Evolutionary conservation across 2,888 invertebrate genomes (phyloP).

Genomic region (Macaria liturata): DNA sequence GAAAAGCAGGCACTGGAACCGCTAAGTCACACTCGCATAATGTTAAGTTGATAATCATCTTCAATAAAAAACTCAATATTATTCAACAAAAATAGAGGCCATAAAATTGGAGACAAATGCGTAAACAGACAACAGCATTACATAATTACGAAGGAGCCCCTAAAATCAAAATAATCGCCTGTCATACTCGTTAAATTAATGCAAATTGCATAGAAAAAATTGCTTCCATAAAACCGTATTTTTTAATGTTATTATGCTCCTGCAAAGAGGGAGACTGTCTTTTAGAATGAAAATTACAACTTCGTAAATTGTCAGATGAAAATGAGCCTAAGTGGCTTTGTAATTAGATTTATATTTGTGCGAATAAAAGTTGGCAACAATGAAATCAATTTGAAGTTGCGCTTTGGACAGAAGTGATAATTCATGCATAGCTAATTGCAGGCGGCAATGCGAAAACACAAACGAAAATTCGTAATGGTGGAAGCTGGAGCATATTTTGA

Average conservation of each 20-base stretch:
- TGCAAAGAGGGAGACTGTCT: constrained; percentile 8
- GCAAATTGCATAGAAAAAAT: constrained; percentile 12
- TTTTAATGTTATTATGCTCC: constrained; percentile 11
- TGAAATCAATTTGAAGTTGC: constrained; percentile 35
- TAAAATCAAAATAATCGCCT: constrained; percentile 1
- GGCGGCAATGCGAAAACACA: constrained; percentile 49
- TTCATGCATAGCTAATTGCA: constrained; percentile 54
- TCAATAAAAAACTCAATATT: too few relatives aligned
- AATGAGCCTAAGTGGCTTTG: not conserved
- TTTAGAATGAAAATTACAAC: constrained; percentile 8
- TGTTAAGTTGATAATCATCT: too few relatives aligned
- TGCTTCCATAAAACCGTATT: constrained; percentile 5
- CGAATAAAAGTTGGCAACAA: constrained; percentile 4
- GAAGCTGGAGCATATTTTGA: constrained; percentile 19
- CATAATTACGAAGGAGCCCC: too few relatives aligned
- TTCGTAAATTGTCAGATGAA: not conserved
- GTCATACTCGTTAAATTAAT: constrained; percentile 9
- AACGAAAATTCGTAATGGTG: constrained; percentile 40
- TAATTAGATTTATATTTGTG: not conserved
- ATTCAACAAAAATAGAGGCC: too few relatives aligned
- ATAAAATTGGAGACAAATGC: too few relatives aligned
- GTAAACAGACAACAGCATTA: too few relatives aligned
- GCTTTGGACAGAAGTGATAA: constrained; percentile 40
- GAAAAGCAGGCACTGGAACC: too few relatives aligned
- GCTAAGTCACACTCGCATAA: too few relatives aligned